Percentiles rank a stretch among this genome's conserved stretches.
These are phyloP conservation scores for Drosophila aff. DNA, from an alignment of 1,140 invertebrate genomes.

Conservation along the genomic window DNA sequence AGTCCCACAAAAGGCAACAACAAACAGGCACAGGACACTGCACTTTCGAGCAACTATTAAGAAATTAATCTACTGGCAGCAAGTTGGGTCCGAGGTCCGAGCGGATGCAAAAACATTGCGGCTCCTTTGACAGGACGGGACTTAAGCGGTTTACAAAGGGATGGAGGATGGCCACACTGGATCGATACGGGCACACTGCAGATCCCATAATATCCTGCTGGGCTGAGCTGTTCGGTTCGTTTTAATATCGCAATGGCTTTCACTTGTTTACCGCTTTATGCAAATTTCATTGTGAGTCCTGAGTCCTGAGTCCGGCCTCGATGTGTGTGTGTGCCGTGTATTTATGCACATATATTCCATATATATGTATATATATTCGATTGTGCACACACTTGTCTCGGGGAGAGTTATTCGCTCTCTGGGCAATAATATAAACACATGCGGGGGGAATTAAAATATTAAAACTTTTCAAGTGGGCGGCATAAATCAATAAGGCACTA, in stretches of 20 bases:
- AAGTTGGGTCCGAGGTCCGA: background rate
- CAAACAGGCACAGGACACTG: conserved; percentile 7
- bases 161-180: background rate
- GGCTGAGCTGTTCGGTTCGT: conserved; percentile 20
- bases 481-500: conserved; percentile 37
- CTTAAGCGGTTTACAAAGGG: conserved; percentile 24
- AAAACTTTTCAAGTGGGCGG: conserved; percentile 38
- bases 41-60: conserved; percentile 1
- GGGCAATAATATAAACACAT: conserved; percentile 36
- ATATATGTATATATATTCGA: background rate
- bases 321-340: conserved; percentile 1
- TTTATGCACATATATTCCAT: background rate
- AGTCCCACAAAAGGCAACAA: background rate
- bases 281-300: conserved; percentile 50
- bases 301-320: conserved; percentile 1
- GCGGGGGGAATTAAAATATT: conserved; percentile 46
- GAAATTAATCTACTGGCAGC: conserved; percentile 36
- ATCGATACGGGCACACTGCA: conserved; percentile 26
- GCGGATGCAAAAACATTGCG: conserved; percentile 29
- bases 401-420: conserved; percentile 26
- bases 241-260: conserved; percentile 60
- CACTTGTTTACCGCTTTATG: conserved; percentile 63
- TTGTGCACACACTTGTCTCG: background rate
- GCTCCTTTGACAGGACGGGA: conserved; percentile 22
- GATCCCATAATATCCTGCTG: conserved; percentile 48